Evolutionary conservation across 1,140 invertebrate species (phyloP).

Genomic region (Drosophila tropicalis): DNA sequence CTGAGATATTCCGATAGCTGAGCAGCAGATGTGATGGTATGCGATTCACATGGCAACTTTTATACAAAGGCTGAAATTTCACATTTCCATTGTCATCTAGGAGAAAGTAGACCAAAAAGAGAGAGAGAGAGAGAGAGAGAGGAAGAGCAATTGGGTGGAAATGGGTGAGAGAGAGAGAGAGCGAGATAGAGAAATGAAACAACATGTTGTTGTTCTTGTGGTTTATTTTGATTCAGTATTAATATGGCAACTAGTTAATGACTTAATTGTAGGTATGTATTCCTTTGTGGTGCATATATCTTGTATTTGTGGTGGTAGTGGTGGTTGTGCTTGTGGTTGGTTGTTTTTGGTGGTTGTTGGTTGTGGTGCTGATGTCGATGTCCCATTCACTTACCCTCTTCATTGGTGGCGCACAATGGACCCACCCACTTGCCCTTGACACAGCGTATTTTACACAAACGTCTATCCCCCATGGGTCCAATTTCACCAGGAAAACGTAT

Average conservation of each 20-base stretch:
- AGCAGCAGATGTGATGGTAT: conserved; percentile 85
- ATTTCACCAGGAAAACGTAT: conserved; percentile 88
- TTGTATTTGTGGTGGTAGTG: conserved; percentile 27
- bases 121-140: conserved; percentile 28
- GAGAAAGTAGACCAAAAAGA: conserved; percentile 35
- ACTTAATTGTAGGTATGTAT: conserved; percentile 42
- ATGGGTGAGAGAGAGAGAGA: conserved; percentile 24
- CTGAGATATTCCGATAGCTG: conserved; percentile 85
- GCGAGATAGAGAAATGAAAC: conserved; percentile 46
- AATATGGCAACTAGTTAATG: conserved; percentile 56
- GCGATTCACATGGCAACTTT: conserved; percentile 85
- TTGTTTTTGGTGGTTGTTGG: conserved; percentile 18
- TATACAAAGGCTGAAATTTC: conserved; percentile 86
- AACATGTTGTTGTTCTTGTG: conserved; percentile 43
- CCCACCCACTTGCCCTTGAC: conserved; percentile 92
- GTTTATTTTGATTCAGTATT: conserved; percentile 30
- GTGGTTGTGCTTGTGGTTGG: conserved; percentile 10
- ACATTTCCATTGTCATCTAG: conserved; percentile 82
- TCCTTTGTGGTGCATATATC: conserved; percentile 33
- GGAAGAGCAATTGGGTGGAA: conserved; percentile 12
- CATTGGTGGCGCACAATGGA: conserved; percentile 86
- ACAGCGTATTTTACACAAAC: conserved; percentile 92
- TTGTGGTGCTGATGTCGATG: background rate
- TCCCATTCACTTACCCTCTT: conserved; percentile 82
- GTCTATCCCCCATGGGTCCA: conserved; percentile 86